Conservation (phyloP, 2,888 invertebrate species). For the Oscheius sp. region DNA sequence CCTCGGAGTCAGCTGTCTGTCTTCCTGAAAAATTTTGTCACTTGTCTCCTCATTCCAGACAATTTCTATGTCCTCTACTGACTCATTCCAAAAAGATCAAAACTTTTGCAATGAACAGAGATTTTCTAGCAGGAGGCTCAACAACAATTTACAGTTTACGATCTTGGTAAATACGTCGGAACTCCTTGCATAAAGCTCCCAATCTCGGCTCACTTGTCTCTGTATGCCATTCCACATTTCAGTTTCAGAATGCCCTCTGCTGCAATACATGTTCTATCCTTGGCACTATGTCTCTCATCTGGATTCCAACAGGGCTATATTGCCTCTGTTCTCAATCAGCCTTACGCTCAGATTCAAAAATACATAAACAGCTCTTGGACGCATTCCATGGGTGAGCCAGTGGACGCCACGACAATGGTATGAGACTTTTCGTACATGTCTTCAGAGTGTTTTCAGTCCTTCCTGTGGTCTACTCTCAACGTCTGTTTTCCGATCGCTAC, state of each 20-base stretch:
- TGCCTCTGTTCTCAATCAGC: constrained; percentile 63
- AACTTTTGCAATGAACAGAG: too few relatives aligned
- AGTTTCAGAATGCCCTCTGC: constrained; percentile 48
- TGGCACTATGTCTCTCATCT: constrained; percentile 60
- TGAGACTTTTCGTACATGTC: constrained; percentile 23
- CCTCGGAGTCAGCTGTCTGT: too few relatives aligned
- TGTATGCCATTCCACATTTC: background rate
- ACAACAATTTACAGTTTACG: too few relatives aligned
- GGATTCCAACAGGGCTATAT: constrained; percentile 62
- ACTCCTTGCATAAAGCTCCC: too few relatives aligned
- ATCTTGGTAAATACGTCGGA: too few relatives aligned
- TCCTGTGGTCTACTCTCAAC: constrained; percentile 62
- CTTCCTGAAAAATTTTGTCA: too few relatives aligned
- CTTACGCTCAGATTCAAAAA: constrained; percentile 59
- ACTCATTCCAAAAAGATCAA: too few relatives aligned
- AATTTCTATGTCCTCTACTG: too few relatives aligned
- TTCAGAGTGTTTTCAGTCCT: constrained; percentile 41
- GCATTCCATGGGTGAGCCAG: constrained; percentile 46
- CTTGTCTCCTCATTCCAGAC: too few relatives aligned
- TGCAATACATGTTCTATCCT: constrained; percentile 55
- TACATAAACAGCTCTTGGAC: constrained; percentile 60
- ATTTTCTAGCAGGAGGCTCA: too few relatives aligned
- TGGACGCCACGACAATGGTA: constrained; percentile 53
- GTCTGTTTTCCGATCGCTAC: constrained; percentile 64
- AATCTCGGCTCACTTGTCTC: background rate